A percentile compares a stretch with the other conserved stretches of the same genome.
phyloP scores from a whole-genome alignment of 2,113 vertebrate species.

The Tenrec ecaudatus region DNA sequence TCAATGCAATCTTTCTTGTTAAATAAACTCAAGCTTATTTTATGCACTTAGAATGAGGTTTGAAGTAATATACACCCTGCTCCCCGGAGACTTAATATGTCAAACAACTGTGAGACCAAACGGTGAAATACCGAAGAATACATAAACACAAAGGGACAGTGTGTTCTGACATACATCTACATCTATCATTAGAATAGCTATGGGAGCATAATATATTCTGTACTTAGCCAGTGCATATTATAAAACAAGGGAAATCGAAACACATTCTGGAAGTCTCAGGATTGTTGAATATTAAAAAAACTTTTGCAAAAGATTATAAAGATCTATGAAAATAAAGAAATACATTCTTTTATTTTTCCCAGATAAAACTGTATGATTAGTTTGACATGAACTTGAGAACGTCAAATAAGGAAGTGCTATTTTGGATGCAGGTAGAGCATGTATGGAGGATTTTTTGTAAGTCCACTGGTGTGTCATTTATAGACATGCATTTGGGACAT shows the following conservation, averaged over 20 bases:
- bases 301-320: constrained; percentile 36
- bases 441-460: not conserved
- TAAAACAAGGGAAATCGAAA: not conserved
- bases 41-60: too few species aligned
- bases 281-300: constrained; percentile 18
- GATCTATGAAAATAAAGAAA: constrained; percentile 16
- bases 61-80: too few species aligned
- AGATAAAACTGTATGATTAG: not conserved
- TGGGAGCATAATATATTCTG: not conserved
- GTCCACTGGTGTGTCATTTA: not conserved
- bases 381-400: constrained; percentile 17
- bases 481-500: not conserved
- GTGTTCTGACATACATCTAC: too few species aligned
- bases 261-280: constrained; percentile 16
- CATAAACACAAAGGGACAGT: too few species aligned
- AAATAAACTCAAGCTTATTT: constrained; percentile 41
- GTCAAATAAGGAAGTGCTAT: not conserved
- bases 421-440: not conserved
- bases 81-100: too few species aligned
- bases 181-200: not conserved
- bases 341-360: not conserved
- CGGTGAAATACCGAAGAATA: too few species aligned
- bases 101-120: too few species aligned
- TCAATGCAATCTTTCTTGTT: not conserved
- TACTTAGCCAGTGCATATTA: constrained; percentile 1